Evolutionary conservation across 2,888 invertebrate species (phyloP).

Genomic region (Xanthorhoe designata): DNA sequence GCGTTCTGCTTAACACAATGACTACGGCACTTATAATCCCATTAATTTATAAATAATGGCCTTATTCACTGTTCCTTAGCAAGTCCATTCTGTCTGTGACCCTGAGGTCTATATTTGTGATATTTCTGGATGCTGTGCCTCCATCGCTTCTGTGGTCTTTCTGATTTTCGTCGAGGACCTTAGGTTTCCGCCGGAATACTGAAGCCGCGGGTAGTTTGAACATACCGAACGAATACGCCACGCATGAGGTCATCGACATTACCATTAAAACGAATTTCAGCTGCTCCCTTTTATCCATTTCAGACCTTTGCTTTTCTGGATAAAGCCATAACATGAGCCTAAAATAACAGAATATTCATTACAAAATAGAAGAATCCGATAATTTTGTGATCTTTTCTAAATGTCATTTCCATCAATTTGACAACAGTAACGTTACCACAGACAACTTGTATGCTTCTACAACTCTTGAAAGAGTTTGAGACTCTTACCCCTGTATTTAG

Average conservation of each 20-base stretch:
- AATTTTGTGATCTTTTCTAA: constrained; percentile 36
- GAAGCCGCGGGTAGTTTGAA: constrained; percentile 47
- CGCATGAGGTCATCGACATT: constrained; percentile 62
- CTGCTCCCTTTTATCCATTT: constrained; percentile 69
- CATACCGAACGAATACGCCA: constrained; percentile 68
- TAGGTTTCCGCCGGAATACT: constrained; percentile 36
- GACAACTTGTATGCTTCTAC: constrained; percentile 15
- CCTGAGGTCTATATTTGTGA: constrained; percentile 22
- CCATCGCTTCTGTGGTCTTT: constrained; percentile 54
- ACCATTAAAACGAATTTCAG: constrained; percentile 64
- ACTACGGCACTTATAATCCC: constrained; percentile 23
- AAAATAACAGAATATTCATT: constrained; percentile 30
- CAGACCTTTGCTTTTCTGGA: constrained; percentile 40
- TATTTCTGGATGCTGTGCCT: constrained; percentile 38
- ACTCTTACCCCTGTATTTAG: not conserved
- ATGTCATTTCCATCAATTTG: constrained; percentile 19
- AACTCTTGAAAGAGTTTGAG: constrained; percentile 9
- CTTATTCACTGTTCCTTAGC: constrained; percentile 29
- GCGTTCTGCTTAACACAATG: constrained; percentile 12
- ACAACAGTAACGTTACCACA: constrained; percentile 16
- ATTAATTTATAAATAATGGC: constrained; percentile 6
- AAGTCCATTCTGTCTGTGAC: constrained; percentile 16
- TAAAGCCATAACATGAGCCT: constrained; percentile 52
- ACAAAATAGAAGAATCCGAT: constrained; percentile 7
- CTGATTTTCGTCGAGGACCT: constrained; percentile 31